phyloP scores from a whole-genome alignment of 1,140 invertebrate species.

The Sarcophaga peregrina region DNA sequence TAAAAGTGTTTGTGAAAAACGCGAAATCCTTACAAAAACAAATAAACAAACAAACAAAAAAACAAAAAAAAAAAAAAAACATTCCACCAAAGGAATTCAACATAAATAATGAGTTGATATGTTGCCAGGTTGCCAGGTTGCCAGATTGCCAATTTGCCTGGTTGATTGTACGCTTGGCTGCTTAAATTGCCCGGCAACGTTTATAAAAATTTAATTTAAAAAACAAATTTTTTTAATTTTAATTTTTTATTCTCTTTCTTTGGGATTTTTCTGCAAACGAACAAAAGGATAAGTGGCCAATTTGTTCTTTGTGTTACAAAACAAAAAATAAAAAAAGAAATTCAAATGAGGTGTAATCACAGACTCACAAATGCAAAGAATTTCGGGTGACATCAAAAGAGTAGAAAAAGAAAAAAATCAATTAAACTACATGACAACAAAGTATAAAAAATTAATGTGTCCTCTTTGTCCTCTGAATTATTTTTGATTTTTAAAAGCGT shows the following conservation, averaged over 20 bases:
- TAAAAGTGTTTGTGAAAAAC: too few relatives aligned
- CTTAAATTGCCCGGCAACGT: background rate
- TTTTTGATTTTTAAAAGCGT: too few relatives aligned
- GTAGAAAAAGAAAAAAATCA: too few relatives aligned
- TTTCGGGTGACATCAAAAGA: background rate
- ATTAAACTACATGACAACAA: too few relatives aligned
- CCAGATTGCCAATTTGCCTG: background rate
- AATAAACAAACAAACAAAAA: background rate
- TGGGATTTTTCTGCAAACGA: background rate
- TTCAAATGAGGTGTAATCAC: background rate
- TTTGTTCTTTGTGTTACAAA: too few relatives aligned
- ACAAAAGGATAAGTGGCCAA: background rate
- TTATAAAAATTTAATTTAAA: background rate
- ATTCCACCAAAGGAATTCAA: background rate
- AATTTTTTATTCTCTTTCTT: background rate
- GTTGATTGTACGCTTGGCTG: background rate
- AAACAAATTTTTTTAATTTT: background rate
- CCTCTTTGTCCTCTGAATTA: too few relatives aligned
- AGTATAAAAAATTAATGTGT: too few relatives aligned
- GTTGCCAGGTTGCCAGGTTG: background rate
- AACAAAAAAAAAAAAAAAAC: background rate
- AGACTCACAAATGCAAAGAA: background rate
- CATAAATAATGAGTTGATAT: constrained; percentile 22
- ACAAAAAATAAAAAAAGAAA: background rate
- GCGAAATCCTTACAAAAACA: background rate